Evolutionary conservation across 2,888 invertebrate species (phyloP).

Genomic region (Cryptus viduatorius): DNA sequence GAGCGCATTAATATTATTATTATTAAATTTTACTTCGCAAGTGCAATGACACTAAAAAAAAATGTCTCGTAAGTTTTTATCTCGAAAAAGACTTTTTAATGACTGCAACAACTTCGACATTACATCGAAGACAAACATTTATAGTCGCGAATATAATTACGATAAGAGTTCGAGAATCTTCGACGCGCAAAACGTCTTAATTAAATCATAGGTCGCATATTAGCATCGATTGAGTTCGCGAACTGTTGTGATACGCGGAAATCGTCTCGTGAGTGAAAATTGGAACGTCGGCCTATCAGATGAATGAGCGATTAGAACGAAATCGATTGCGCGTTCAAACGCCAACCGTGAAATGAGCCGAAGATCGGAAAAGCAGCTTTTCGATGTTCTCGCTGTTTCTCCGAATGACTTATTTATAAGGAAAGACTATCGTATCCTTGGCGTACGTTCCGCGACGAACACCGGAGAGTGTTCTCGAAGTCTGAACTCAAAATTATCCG

Average conservation of each 20-base stretch:
- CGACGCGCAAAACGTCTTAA: background rate
- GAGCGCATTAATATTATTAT: background rate
- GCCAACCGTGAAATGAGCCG: background rate
- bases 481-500: background rate
- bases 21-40: background rate
- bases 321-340: background rate
- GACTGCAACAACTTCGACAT: background rate
- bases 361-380: background rate
- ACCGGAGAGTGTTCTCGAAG: background rate
- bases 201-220: background rate
- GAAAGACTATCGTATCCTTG: background rate
- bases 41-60: background rate
- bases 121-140: background rate
- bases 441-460: background rate
- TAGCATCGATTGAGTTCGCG: slow-evolving; percentile 17
- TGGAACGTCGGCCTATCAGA: slow-evolving; percentile 11
- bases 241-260: slow-evolving; percentile 24
- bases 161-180: slow-evolving; percentile 30
- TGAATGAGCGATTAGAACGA: background rate
- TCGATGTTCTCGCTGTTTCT: background rate
- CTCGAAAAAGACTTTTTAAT: background rate
- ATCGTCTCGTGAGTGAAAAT: background rate
- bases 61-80: background rate
- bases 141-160: background rate
- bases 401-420: slow-evolving; percentile 3